phyloP scores from a whole-genome alignment of 2,113 vertebrate species.

The Chaetura pelagica region DNA sequence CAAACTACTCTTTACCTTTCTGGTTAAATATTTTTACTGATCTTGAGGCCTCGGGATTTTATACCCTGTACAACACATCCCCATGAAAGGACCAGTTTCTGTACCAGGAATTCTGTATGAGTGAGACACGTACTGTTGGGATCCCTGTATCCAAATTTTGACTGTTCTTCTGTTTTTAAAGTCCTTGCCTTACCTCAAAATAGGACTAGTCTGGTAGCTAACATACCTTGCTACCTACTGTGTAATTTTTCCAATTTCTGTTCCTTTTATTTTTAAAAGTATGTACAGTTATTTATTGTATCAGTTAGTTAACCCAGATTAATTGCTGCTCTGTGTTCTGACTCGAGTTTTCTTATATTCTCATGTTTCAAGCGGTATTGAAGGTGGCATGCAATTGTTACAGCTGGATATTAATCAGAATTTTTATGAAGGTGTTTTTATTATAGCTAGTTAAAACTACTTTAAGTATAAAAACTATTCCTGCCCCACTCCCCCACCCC shows the following conservation, averaged over 20 bases:
- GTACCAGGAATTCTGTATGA: background rate
- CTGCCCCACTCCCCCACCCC: too few species aligned
- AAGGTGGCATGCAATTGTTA: background rate
- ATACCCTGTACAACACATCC: background rate
- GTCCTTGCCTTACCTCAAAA: background rate
- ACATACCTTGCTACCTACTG: background rate
- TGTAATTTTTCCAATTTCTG: background rate
- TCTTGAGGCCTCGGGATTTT: background rate
- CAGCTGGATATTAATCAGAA: background rate
- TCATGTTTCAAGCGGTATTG: background rate
- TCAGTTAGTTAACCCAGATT: conserved; percentile 42
- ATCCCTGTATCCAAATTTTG: background rate
- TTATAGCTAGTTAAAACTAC: background rate
- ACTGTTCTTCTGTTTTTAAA: background rate
- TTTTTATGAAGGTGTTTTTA: background rate
- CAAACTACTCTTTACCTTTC: background rate
- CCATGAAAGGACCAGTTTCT: background rate
- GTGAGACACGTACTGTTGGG: background rate
- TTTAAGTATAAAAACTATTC: background rate
- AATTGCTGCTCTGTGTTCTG: background rate
- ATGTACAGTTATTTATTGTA: conserved; percentile 14
- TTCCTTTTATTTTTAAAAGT: conserved; percentile 41
- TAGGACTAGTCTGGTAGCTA: background rate
- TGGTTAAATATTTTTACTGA: background rate
- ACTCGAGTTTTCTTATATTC: conserved; percentile 31